Evolutionary conservation across 2,797 vertebrate genomes (phyloP), one percentile per base, ranked within the genome.

Genomic region (Gephyroberyx darwinii): DNA sequence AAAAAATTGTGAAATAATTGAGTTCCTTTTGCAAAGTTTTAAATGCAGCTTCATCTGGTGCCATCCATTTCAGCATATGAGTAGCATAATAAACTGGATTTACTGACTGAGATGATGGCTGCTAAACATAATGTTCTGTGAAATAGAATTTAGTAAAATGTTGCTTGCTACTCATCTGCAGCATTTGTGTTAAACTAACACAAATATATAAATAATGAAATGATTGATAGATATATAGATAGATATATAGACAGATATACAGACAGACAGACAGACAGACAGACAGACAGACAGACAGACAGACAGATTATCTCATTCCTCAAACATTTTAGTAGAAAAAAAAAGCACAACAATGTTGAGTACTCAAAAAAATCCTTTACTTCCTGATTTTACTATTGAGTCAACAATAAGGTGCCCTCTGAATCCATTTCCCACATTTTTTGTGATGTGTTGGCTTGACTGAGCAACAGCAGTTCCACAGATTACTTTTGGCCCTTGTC

Each of bases 21-120:
- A 64, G 41, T 8, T 71, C 39, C n/a, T 56, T 35, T 72, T 52
- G 6, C 35, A 78, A 59, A 33, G 52, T 58, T 84, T 83, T 74
- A 60, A 77, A 83, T 71, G 71, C 5, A 82, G 59, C 39, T 47
- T 33, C 64, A 62, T 69, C 51, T 35, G 5, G 2, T 20, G 4
- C 63, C 47, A 63, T 51, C 43, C 33, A 0, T 59, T 66, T 78
- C 3, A 62, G 14, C 1, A 22, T 5, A 4, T 63, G 55, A 47
- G 51, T 33, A 41, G 67, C 48, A 71, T 52, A 22, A 67, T 30
- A 33, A 74, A 71, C 35, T 41, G 13, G 35, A 31, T 53, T 47
- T 22, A 20, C 39, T 31, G 39, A 33, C 52, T 37, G 31, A 71
- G 16, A 26, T 41, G 8, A 52, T n/a, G 30, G 37, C 30, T 48